These are phyloP conservation scores for Leptarthrus brevirostris DNA, from an alignment of 2,888 invertebrate genomes.

Conservation along the genomic window DNA sequence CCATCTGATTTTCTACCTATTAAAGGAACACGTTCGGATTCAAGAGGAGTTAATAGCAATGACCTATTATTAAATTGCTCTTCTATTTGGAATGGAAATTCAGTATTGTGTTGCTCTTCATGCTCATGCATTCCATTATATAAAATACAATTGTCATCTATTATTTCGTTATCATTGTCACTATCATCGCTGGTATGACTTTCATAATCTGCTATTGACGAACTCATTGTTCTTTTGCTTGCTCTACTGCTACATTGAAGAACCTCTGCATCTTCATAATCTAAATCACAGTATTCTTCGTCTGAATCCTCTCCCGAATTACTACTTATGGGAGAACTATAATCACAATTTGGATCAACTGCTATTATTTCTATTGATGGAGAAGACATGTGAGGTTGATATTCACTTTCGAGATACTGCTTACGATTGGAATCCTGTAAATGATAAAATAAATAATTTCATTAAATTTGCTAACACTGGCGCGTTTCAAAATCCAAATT, in stretches of 20 bases:
- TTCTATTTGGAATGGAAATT: constrained; percentile 58
- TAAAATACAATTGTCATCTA: neutral
- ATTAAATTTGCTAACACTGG: neutral
- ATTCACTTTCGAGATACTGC: neutral
- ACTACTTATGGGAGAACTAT: constrained; percentile 55
- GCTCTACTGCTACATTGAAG: neutral
- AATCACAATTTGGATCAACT: constrained; percentile 59
- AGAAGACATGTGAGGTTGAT: constrained; percentile 56
- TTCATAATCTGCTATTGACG: constrained; percentile 32
- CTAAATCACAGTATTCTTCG: constrained; percentile 54
- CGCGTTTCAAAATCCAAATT: too few relatives aligned
- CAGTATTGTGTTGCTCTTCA: neutral
- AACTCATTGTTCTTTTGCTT: constrained; percentile 15
- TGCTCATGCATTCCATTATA: neutral
- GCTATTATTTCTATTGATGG: constrained; percentile 60
- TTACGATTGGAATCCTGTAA: neutral
- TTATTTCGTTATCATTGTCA: constrained; percentile 54
- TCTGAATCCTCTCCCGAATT: constrained; percentile 42
- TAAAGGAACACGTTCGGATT: neutral
- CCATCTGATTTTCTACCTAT: constrained; percentile 55
- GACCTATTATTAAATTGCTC: neutral
- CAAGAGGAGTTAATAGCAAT: constrained; percentile 30
- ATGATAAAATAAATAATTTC: neutral
- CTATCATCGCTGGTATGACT: constrained; percentile 52
- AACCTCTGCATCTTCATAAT: constrained; percentile 48